phyloP scores from a whole-genome alignment of 1,140 invertebrate species.

The Aethina tumida region DNA sequence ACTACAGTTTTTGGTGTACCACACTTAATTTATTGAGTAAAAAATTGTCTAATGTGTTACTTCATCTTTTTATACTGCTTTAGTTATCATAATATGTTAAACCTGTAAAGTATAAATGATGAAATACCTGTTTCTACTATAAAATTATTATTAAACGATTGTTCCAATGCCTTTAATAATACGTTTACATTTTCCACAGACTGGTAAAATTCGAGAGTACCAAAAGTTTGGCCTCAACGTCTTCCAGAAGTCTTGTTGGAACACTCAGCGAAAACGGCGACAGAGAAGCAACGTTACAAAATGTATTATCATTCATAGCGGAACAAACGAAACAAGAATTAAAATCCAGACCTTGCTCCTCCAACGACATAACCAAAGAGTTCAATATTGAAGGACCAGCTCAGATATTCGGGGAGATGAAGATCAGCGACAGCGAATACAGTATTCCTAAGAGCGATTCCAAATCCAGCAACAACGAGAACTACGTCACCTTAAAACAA shows the following conservation, averaged over 20 bases:
- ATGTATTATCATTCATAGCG: conserved; percentile 62
- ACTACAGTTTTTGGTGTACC: too few relatives aligned
- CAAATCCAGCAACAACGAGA: conserved; percentile 25
- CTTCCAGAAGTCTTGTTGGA: conserved; percentile 47
- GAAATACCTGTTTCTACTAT: too few relatives aligned
- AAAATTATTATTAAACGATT: background rate
- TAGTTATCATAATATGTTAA: too few relatives aligned
- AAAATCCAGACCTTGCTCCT: conserved; percentile 42
- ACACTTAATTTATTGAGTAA: too few relatives aligned
- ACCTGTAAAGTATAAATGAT: too few relatives aligned
- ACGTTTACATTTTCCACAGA: conserved; percentile 36
- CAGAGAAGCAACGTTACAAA: conserved; percentile 59
- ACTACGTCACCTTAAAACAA: conserved; percentile 34
- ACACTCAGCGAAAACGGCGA: conserved; percentile 43
- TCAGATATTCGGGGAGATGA: conserved; percentile 23
- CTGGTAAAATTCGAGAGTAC: conserved; percentile 72
- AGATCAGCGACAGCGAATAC: conserved; percentile 15
- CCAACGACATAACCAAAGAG: conserved; percentile 30
- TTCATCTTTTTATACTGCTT: too few relatives aligned
- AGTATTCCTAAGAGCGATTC: conserved; percentile 16
- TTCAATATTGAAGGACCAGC: conserved; percentile 33
- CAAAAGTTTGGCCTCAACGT: conserved; percentile 66
- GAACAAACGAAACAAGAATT: conserved; percentile 63
- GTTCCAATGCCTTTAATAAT: too few relatives aligned
- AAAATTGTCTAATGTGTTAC: too few relatives aligned